A percentile compares a stretch with the other conserved stretches of the same genome.
phyloP scores from a whole-genome alignment of 1,140 invertebrate species.

The Sarcophaga peregrina region DNA sequence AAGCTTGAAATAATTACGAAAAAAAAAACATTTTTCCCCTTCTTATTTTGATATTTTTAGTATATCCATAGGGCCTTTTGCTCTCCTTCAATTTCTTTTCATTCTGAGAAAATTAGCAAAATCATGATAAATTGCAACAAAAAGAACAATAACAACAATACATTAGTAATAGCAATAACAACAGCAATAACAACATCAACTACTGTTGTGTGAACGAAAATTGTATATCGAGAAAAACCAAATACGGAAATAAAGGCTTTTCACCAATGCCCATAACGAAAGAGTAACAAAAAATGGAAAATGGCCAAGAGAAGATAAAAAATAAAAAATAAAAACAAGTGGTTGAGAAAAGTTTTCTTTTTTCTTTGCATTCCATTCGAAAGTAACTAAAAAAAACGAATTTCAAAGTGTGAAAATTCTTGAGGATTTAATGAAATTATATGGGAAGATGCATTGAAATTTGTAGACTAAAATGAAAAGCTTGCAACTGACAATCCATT shows the following conservation, averaged over 20 bases:
- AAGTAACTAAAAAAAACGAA: no score
- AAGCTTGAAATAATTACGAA: background rate
- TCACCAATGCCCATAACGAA: background rate
- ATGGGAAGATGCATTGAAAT: background rate
- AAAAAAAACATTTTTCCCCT: background rate
- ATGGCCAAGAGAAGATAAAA: background rate
- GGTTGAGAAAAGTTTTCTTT: no score
- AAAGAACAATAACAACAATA: background rate
- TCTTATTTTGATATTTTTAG: no score
- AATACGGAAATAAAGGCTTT: background rate
- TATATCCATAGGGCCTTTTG: no score
- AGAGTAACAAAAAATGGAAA: background rate
- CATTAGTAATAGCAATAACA: background rate
- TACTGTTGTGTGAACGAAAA: no score
- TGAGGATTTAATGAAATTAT: conserved; percentile 7
- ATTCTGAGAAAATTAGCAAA: conserved; percentile 5
- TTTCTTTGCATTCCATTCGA: no score
- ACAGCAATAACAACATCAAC: no score
- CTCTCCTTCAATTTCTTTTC: background rate
- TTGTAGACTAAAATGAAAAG: no score
- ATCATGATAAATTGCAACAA: conserved; percentile 8
- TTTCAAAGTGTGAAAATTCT: background rate
- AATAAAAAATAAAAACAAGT: no score
- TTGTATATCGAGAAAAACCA: background rate
- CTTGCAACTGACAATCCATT: no score